Evolutionary conservation across 2,797 vertebrate species (phyloP).

Genomic region (Alcedo quadribrachys): DNA sequence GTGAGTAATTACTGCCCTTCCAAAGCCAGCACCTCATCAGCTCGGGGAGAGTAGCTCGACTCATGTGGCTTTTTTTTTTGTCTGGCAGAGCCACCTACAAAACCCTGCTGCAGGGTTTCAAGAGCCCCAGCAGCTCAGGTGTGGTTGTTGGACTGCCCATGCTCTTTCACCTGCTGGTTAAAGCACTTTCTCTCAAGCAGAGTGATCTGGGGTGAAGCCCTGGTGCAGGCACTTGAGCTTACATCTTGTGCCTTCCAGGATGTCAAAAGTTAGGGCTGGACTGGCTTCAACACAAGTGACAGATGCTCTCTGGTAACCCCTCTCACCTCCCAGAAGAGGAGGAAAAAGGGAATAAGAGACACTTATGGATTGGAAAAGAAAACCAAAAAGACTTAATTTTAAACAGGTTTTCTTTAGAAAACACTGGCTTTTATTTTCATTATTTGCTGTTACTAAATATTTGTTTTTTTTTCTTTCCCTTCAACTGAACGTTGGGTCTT

Average conservation of each 20-base stretch:
- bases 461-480: neutral
- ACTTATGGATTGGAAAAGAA: neutral
- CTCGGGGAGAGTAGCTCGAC: neutral
- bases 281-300: neutral
- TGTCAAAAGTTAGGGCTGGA: neutral
- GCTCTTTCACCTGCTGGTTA: neutral
- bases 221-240: neutral
- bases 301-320: neutral
- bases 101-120: neutral
- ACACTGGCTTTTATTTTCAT: too few species aligned
- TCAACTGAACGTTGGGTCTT: neutral
- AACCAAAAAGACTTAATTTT: neutral
- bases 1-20: neutral
- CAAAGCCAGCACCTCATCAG: neutral
- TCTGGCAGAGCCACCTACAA: neutral
- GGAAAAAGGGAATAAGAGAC: neutral
- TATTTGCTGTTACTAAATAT: neutral
- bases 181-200: neutral
- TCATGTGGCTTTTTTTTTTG: neutral
- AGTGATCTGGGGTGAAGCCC: neutral
- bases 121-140: neutral
- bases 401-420: too few species aligned
- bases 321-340: neutral
- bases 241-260: neutral
- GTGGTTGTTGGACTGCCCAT: rapidly evolving